Evolutionary conservation across 2,797 vertebrate species (phyloP).

Genomic region (Apogon talboti): DNA sequence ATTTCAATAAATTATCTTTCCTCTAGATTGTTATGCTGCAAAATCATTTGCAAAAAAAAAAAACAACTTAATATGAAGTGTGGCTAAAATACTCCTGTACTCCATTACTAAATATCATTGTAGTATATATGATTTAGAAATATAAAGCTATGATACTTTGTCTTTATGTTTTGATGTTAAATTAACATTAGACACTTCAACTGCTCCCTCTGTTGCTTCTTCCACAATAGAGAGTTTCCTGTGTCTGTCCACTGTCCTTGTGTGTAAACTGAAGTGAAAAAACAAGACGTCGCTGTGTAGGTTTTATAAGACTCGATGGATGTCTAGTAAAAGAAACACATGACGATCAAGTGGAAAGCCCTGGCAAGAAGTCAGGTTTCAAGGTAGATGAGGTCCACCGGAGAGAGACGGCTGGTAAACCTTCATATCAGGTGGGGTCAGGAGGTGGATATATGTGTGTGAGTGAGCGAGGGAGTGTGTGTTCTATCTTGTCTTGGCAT

Average conservation of each 20-base stretch:
- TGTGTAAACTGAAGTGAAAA: conserved; percentile 22
- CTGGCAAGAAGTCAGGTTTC: conserved; percentile 41
- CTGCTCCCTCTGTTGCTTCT: background rate
- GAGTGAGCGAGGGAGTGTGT: conserved; percentile 17
- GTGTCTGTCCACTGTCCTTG: conserved; percentile 12
- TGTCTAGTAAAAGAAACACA: conserved; percentile 43
- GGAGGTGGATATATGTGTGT: conserved; percentile 31
- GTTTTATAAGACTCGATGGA: conserved; percentile 44
- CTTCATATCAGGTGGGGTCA: conserved; percentile 68
- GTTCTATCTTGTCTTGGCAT: conserved; percentile 24
- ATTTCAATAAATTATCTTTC: too few species aligned
- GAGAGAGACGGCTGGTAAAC: conserved; percentile 63
- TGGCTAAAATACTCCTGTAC: too few species aligned
- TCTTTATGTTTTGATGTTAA: too few species aligned
- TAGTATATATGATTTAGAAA: too few species aligned
- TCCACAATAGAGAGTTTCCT: conserved; percentile 3
- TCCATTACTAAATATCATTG: too few species aligned
- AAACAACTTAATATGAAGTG: too few species aligned
- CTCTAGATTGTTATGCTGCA: too few species aligned
- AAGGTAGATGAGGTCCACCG: conserved; percentile 65
- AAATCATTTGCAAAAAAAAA: too few species aligned
- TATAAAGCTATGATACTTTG: too few species aligned
- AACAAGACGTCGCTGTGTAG: conserved; percentile 23
- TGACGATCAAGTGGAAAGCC: conserved; percentile 42
- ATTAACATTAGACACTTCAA: too few species aligned